phyloP scores from a whole-genome alignment of 2,797 vertebrate species.

The Paguma larvata region DNA sequence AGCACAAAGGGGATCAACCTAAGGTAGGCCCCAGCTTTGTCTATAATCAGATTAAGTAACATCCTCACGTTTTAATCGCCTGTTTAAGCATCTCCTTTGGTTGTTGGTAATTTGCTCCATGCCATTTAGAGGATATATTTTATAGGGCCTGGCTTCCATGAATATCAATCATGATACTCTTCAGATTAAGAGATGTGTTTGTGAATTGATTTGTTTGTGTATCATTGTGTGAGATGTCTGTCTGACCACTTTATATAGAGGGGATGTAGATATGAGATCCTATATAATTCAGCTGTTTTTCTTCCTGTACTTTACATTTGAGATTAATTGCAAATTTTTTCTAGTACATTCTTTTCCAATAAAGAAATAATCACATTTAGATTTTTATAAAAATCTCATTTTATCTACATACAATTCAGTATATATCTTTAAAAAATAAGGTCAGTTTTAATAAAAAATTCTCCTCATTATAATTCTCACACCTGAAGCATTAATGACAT shows the following conservation, averaged over 20 bases:
- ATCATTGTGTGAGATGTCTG: not conserved
- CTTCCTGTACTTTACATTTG: not conserved
- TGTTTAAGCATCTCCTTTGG: not conserved
- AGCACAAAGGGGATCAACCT: not conserved
- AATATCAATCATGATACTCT: not conserved
- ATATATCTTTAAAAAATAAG: conserved; percentile 41
- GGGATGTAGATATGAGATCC: not conserved
- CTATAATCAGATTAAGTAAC: not conserved
- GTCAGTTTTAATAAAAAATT: not conserved
- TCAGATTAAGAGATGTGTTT: not conserved
- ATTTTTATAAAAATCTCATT: conserved; percentile 22
- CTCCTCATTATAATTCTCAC: not conserved
- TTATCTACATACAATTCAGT: not conserved
- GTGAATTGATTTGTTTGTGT: not conserved
- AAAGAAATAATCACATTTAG: not conserved
- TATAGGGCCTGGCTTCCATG: not conserved
- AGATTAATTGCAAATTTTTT: not conserved
- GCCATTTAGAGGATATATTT: not conserved
- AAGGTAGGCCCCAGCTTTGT: not conserved
- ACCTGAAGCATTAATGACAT: not conserved
- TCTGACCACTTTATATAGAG: not conserved
- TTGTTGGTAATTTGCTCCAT: not conserved
- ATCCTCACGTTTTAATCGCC: not conserved
- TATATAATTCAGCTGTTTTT: not conserved
- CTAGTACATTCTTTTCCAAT: not conserved